Percentiles rank a stretch among this genome's conserved stretches.
Conservation (phyloP, 1,140 invertebrate species). For the Hormaphis cornu region DNA sequence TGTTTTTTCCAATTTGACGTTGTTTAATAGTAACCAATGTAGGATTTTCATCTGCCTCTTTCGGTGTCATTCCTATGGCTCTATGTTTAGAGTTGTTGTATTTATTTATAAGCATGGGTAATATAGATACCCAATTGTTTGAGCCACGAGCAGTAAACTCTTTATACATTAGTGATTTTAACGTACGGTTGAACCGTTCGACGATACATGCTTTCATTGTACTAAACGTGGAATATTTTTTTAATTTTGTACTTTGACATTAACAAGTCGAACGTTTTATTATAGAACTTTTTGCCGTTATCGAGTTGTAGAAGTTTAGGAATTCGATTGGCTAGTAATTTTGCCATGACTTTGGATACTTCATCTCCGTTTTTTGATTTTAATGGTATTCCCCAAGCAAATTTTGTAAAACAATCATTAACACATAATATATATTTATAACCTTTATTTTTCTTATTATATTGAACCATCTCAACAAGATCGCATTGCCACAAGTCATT, state of each 20-base stretch:
- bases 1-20: not conserved
- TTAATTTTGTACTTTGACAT: slow-evolving; percentile 39
- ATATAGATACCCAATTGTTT: not conserved
- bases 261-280: slow-evolving; percentile 38
- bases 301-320: slow-evolving; percentile 33
- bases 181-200: slow-evolving; percentile 13
- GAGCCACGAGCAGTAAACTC: not conserved
- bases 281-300: slow-evolving; percentile 39
- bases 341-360: slow-evolving; percentile 34
- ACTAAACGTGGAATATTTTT: slow-evolving; percentile 40
- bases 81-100: not conserved
- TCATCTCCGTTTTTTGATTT: slow-evolving; percentile 44
- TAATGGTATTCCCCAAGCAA: slow-evolving; percentile 43
- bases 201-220: slow-evolving; percentile 43
- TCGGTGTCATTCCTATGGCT: too few relatives aligned
- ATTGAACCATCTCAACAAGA: slow-evolving; percentile 39
- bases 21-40: too few relatives aligned
- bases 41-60: not conserved
- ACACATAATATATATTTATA: slow-evolving; percentile 44
- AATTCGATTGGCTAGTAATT: slow-evolving; percentile 34
- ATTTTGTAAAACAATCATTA: slow-evolving; percentile 46
- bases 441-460: slow-evolving; percentile 41
- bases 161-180: not conserved
- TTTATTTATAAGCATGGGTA: not conserved
- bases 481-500: slow-evolving; percentile 35